phyloP scores from a whole-genome alignment of 2,888 invertebrate species.

The Drosophila putrida region DNA sequence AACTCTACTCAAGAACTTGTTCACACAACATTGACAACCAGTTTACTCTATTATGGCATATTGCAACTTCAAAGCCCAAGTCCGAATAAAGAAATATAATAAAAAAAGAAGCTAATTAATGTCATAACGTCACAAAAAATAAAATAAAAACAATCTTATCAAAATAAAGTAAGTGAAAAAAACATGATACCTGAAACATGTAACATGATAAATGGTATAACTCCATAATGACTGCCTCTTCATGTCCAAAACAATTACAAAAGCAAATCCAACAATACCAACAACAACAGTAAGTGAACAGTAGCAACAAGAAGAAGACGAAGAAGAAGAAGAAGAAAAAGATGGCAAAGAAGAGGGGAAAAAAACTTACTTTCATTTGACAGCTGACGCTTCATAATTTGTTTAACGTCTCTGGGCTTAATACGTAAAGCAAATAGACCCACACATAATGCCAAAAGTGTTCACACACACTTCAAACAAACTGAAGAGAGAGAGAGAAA shows the following conservation, averaged over 20 bases:
- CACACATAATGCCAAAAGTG: constrained; percentile 37
- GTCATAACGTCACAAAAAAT: constrained; percentile 26
- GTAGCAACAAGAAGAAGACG: constrained; percentile 7
- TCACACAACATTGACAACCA: background rate
- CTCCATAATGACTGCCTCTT: constrained; percentile 41
- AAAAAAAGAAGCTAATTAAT: constrained; percentile 33
- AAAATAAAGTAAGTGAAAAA: constrained; percentile 36
- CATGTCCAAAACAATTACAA: constrained; percentile 50
- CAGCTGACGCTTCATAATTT: constrained; percentile 70
- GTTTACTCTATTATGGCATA: constrained; percentile 3
- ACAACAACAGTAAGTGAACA: constrained; percentile 11
- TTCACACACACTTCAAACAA: constrained; percentile 13
- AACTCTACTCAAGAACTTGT: background rate
- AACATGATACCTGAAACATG: constrained; percentile 33
- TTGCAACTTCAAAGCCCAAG: background rate
- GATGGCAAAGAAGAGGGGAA: background rate
- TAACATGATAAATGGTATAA: constrained; percentile 54
- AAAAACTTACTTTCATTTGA: constrained; percentile 66
- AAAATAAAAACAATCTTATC: constrained; percentile 17
- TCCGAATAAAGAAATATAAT: constrained; percentile 2
- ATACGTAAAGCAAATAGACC: constrained; percentile 72
- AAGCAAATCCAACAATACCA: constrained; percentile 39
- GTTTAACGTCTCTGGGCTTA: constrained; percentile 61
- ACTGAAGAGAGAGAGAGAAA: background rate
- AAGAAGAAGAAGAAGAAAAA: background rate